Base-by-base conservation (phyloP, 2,797 vertebrate species). In the Heteromormyrus szaboi region DNA sequence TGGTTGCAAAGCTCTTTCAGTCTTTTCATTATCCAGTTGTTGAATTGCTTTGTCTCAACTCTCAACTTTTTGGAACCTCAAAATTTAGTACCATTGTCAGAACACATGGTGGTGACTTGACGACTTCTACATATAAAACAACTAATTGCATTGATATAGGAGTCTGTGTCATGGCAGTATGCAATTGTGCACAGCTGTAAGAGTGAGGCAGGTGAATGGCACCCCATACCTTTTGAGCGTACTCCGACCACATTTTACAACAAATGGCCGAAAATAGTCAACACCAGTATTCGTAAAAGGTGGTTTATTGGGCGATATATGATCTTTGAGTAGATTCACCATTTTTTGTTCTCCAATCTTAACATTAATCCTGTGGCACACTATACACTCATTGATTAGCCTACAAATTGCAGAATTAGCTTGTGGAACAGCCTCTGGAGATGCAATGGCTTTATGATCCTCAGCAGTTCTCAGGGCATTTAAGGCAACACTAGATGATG, bases 391-490 rank as follows among this genome's bases (percentile, higher is more conserved):
- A 65, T 29, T 65, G 22, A 65, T 25, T 65, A 65, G 59, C 59
- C 59, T 65, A 8, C 59, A 29, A 65, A 65, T 65, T 29, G 22
- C n/a, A 65, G 59, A 22, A 65, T 65, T 25, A 17, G 22, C 22
- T 2, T 65, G 22, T 65, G 22, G 22, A 65, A 9, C 88, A 68
- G 54, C 54, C 65, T 88, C 72, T 68, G 89, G 65, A 19, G 90
- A 44, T 85, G 56, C 22, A 72, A 6, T 79, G 29, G 4, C 87
- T 62, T 33, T 88, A 41, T 85, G 37, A 48, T 91, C 88, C 51
- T 90, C 89, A 7, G 89, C 68, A 51, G 85, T 89, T 87, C 68
- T 89, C 41, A 91, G 19, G 2, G 33, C 86, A 88, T 86, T 88
- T 1, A 79, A 83, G 17, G 89, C 88, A 25, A 79, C 19, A 87